phyloP scores from a whole-genome alignment of 2,113 vertebrate genomes.

The Paramormyrops kingsleyae region DNA sequence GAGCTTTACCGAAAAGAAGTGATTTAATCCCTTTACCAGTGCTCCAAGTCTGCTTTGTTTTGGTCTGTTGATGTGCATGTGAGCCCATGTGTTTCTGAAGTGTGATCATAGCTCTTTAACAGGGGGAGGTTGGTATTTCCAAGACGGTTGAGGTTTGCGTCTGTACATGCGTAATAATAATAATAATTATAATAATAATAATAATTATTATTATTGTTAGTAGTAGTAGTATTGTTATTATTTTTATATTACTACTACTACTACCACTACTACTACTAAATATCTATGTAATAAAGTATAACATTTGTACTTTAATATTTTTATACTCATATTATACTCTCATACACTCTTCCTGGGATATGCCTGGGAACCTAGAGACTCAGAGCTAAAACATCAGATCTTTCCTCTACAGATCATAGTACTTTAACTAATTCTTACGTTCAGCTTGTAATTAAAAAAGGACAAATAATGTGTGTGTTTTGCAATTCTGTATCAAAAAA shows the following conservation, averaged over 20 bases:
- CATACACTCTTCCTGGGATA: conserved; percentile 79
- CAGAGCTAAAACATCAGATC: not conserved
- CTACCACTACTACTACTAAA: not conserved
- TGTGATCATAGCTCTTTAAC: not conserved
- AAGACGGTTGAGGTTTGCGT: not conserved
- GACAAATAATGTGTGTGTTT: not conserved
- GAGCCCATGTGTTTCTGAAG: not conserved
- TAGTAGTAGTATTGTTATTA: not conserved
- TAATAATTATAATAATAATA: not conserved
- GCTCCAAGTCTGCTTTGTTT: not conserved
- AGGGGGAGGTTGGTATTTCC: not conserved
- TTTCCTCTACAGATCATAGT: not conserved
- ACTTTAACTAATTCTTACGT: not conserved
- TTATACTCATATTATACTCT: conserved; percentile 70
- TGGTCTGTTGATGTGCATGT: not conserved
- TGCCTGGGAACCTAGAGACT: conserved; percentile 70
- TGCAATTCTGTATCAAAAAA: not conserved
- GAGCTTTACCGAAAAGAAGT: not conserved
- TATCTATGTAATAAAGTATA: not conserved
- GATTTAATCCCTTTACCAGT: not conserved
- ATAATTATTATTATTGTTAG: not conserved
- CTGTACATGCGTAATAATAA: too few relatives aligned
- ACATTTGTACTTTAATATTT: conserved; percentile 69
- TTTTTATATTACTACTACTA: too few relatives aligned
- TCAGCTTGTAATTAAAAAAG: not conserved